These are phyloP conservation scores for Pyxicephalus adspersus DNA, from an alignment of 2,113 vertebrate species.

Conservation along the genomic window DNA sequence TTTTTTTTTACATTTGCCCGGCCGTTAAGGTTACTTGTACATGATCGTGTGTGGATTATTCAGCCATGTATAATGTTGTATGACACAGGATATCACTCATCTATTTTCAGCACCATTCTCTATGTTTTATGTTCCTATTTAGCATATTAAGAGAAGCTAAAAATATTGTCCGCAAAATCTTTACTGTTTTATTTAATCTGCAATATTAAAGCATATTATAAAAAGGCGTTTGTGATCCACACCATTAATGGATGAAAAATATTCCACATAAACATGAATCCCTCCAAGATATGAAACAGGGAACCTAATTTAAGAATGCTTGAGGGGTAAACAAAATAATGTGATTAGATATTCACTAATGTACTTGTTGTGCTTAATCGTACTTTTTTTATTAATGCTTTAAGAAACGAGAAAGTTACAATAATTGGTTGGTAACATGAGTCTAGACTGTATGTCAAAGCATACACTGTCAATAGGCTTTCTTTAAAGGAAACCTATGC, in stretches of 20 bases:
- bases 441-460: background rate
- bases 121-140: too few relatives aligned
- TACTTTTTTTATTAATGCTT: slow-evolving; percentile 33
- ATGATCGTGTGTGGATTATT: too few relatives aligned
- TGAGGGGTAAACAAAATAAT: slow-evolving; percentile 59
- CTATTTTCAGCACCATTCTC: too few relatives aligned
- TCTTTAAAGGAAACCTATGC: background rate
- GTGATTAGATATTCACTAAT: slow-evolving; percentile 58
- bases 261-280: slow-evolving; percentile 35
- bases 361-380: slow-evolving; percentile 25
- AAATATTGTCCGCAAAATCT: background rate
- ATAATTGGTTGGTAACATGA: slow-evolving; percentile 18
- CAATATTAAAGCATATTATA: slow-evolving; percentile 10
- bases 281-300: slow-evolving; percentile 42
- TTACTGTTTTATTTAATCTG: background rate
- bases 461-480: background rate
- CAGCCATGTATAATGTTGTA: too few relatives aligned
- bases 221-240: slow-evolving; percentile 6
- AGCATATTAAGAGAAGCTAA: too few relatives aligned
- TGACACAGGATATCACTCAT: too few relatives aligned
- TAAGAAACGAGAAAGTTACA: slow-evolving; percentile 15
- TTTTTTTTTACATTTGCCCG: too few relatives aligned
- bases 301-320: slow-evolving; percentile 46
- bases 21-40: too few relatives aligned
- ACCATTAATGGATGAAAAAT: slow-evolving; percentile 39